These are phyloP conservation scores for Melanotus villosus DNA, from an alignment of 2,888 invertebrate genomes.

Conservation along the genomic window DNA sequence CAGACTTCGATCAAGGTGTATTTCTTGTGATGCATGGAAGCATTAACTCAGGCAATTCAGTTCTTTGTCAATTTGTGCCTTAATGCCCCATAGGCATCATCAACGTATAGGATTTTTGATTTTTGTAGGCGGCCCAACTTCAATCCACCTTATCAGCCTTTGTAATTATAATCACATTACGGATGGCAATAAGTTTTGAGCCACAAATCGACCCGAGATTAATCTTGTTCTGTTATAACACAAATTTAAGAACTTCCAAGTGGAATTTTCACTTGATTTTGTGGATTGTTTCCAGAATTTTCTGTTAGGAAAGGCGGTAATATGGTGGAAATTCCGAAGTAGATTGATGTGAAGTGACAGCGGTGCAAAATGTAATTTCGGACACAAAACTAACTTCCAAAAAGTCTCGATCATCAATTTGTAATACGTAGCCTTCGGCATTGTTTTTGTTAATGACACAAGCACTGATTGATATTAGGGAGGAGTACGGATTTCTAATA, in stretches of 20 bases:
- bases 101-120: slow-evolving; percentile 66
- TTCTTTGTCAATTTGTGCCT: slow-evolving; percentile 66
- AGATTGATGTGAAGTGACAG: too few species aligned
- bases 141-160: slow-evolving; percentile 65
- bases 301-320: too few species aligned
- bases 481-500: slow-evolving; percentile 63
- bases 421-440: slow-evolving; percentile 61
- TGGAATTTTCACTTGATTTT: background rate
- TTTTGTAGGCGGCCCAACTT: slow-evolving; percentile 66
- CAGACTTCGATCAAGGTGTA: slow-evolving; percentile 54
- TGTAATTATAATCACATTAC: slow-evolving; percentile 68
- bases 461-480: slow-evolving; percentile 65
- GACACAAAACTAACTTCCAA: slow-evolving; percentile 54
- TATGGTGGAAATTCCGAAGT: too few species aligned
- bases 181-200: slow-evolving; percentile 54
- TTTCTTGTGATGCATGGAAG: slow-evolving; percentile 54
- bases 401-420: slow-evolving; percentile 59
- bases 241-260: background rate
- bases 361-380: background rate
- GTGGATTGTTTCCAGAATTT: too few species aligned
- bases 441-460: slow-evolving; percentile 66
- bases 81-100: slow-evolving; percentile 64
- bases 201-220: background rate
- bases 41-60: slow-evolving; percentile 49
- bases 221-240: background rate